These are phyloP conservation scores for Uloborus diversus DNA, from an alignment of 1,140 invertebrate genomes.

Conservation along the genomic window DNA sequence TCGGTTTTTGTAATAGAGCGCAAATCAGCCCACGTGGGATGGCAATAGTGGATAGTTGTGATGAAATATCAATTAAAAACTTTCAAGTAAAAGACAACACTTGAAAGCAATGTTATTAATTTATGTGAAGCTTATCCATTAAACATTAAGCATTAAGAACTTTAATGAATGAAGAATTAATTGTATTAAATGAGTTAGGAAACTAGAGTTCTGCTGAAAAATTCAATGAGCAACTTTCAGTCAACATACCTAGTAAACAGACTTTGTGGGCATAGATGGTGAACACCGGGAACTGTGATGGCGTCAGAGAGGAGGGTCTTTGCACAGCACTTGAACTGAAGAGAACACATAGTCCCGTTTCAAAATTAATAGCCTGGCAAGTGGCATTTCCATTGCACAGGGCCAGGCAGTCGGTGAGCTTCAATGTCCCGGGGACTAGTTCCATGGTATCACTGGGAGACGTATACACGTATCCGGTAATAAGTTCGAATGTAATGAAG, in stretches of 20 bases:
- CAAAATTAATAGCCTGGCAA: constrained; percentile 92
- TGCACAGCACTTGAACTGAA: constrained; percentile 88
- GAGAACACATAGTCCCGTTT: constrained; percentile 92
- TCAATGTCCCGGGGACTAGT: constrained; percentile 87
- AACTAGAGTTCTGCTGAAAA: too few species aligned
- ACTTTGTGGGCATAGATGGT: constrained; percentile 96
- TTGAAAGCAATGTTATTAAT: too few species aligned
- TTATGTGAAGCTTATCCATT: too few species aligned
- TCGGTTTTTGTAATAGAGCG: too few species aligned
- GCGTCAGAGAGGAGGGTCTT: constrained; percentile 84
- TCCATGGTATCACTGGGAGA: constrained; percentile 83
- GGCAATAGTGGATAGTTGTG: too few species aligned
- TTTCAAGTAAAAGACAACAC: too few species aligned
- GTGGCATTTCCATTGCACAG: constrained; percentile 88
- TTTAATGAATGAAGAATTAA: too few species aligned
- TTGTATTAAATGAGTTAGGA: too few species aligned
- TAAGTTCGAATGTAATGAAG: constrained; percentile 77
- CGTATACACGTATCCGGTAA: constrained; percentile 92
- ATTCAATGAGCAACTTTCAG: too few species aligned
- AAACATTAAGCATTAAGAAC: too few species aligned
- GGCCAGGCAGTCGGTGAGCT: constrained; percentile 91
- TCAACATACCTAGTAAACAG: constrained; percentile 72
- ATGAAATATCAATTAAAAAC: too few species aligned
- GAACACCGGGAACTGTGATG: constrained; percentile 93
- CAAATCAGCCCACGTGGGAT: too few species aligned